Base-by-base conservation (phyloP, 35 echinoderm and acorn worm genomes). In the Heliocidaris tuberculata region DNA sequence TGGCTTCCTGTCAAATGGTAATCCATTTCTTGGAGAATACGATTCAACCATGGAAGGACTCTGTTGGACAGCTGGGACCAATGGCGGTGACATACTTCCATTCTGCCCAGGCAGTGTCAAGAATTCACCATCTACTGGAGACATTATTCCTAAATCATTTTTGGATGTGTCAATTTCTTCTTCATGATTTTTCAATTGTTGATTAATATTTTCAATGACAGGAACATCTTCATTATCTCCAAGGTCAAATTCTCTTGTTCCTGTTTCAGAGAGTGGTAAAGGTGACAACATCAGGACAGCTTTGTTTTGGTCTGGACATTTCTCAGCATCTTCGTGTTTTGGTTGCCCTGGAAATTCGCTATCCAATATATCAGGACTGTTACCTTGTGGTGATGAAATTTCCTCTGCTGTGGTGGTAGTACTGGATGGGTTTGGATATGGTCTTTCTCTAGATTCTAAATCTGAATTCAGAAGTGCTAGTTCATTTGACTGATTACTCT, bases 91-190 rank as follows among this genome's bases (percentile, higher is more conserved):
- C 31, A 89, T 48, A 47, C 47, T 89, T 17, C 87, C 87, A 2
- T 89, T 89, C 31, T 89, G 87, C 4, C 87, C 47, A 47, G 87
- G 87, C 12, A 89, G 87, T 6, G 31, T 48, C 12, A 89, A 24
- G 47, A 89, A 89, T 24, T 89, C 87, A 89, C 35, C 87, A 89
- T 32, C 87, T 89, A 32, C 87, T 89, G 87, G 65, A 78, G 65
- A 78, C 19, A 27, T 19, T 78, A 19, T 78, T 19, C 27, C 19
- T 24, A 78, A 78, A 78, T 78, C 10, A 60, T 60, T 24, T n/a
- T 78, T 78, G 27, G 21, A 7, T 78, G 65, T 78, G 27, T 78
- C 27, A 6, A 78, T n/a, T 27, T 78, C 65, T 7, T 78, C 52
- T 15, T 56, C 52, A 56, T 56, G 52, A 56, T 56, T 56, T 56